Evolutionary conservation across 2,113 vertebrate genomes (phyloP).

Genomic region (Amblyopsis rosae): DNA sequence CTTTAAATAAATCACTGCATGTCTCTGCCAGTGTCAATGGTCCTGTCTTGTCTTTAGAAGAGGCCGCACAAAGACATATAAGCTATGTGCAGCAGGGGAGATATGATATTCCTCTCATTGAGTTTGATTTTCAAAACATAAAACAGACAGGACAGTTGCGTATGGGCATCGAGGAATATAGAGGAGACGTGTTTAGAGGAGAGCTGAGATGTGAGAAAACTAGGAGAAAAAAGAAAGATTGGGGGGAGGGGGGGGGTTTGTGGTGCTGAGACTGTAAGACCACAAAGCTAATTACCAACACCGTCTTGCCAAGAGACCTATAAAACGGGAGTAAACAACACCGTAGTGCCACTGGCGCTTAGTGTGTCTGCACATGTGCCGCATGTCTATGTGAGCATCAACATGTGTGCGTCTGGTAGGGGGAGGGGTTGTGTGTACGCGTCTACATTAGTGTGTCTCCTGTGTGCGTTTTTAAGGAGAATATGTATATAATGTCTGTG

Average conservation of each 20-base stretch:
- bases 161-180: not conserved
- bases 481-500: not conserved
- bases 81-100: not conserved
- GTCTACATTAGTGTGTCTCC: too few species aligned
- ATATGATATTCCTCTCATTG: not conserved
- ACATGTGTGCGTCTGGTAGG: not conserved
- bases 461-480: too few species aligned
- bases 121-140: not conserved
- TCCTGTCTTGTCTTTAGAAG: not conserved
- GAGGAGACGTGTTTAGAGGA: constrained; percentile 13
- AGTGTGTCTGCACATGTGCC: constrained; percentile 47
- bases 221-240: constrained; percentile 30
- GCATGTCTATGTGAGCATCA: not conserved
- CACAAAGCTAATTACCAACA: constrained; percentile 76
- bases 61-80: not conserved
- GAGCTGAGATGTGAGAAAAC: constrained; percentile 46
- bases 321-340: constrained; percentile 78
- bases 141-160: not conserved
- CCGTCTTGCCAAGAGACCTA: constrained; percentile 75
- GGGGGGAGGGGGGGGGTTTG: constrained; percentile 38
- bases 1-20: too few species aligned
- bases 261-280: constrained; percentile 60
- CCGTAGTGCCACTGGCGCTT: constrained; percentile 68
- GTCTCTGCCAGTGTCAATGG: not conserved
- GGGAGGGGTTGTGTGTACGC: too few species aligned